Evolutionary conservation across 2,113 vertebrate genomes (phyloP).

Genomic region (Uria lomvia): DNA sequence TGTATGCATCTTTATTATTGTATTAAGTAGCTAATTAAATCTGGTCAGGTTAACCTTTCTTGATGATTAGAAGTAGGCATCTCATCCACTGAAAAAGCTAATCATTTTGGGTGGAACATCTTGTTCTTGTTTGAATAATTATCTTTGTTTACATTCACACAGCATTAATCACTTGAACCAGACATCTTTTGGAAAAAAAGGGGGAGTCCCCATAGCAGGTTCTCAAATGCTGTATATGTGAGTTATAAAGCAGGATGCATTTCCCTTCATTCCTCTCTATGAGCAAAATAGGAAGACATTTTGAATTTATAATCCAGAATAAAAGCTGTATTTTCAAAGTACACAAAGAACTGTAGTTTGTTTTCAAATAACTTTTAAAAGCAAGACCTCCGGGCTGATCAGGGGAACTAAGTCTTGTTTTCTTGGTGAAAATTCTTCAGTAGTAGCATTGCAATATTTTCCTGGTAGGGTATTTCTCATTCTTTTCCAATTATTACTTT

Average conservation of each 20-base stretch:
- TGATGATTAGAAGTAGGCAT: not conserved
- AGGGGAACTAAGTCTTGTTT: not conserved
- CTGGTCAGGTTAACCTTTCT: slow-evolving; percentile 46
- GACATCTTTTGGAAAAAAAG: not conserved
- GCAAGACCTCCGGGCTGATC: not conserved
- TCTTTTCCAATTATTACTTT: not conserved
- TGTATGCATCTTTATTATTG: not conserved
- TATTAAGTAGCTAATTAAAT: slow-evolving; percentile 33
- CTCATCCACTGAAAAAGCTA: not conserved
- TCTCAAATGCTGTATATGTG: not conserved
- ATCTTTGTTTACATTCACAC: slow-evolving; percentile 55
- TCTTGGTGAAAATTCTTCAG: not conserved
- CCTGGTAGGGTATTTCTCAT: not conserved
- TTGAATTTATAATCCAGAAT: not conserved
- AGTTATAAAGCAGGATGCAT: not conserved
- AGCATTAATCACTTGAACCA: slow-evolving; percentile 27
- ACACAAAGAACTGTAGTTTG: not conserved
- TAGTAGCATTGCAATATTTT: not conserved
- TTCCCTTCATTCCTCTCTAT: not conserved
- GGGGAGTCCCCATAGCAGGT: not conserved
- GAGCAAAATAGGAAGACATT: not conserved
- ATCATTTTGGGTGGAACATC: slow-evolving; percentile 39
- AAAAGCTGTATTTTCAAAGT: not conserved
- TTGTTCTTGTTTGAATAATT: slow-evolving; percentile 49
- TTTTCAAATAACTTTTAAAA: not conserved